Base-by-base conservation (phyloP, 1,140 invertebrate species). In the Drosophila paulistorum region DNA sequence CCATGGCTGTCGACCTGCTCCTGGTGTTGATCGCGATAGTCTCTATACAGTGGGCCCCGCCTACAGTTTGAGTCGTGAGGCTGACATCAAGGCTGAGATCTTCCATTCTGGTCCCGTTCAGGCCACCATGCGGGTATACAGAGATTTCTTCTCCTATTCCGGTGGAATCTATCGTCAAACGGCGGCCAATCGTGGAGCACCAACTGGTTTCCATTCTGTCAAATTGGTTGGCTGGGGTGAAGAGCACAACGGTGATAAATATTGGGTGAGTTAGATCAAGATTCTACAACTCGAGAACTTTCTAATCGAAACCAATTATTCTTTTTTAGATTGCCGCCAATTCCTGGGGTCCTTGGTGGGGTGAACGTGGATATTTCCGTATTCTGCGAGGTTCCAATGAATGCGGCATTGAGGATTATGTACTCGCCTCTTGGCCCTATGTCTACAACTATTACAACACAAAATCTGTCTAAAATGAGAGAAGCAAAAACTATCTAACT, bases 81-180 rank as follows among this genome's bases (percentile, higher is more conserved):
- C 94, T 10, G 97, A 98, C 87, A 98, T 99, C 68, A 98, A 97
- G 97, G 94, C 96, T 72, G 98, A 99, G 91, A 98, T 99, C 55
- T 93, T 95, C 90, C 95, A 94, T 20, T 98, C 97, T 54, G 98
- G 98, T 67, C 98, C 98, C n/a, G 97, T 98, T 0, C 98, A 98
- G 95, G 98, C 98, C 17, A 97, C 96, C 3, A 97, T 98, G 94
- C 94, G 93, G 62, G 96, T 99, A 1, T 95, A 97, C 81, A 95
- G 96, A 71, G 98, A 99, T 90, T 98, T 99, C 93, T 99, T 98
- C 93, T 94, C 96, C 63, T 99, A 99, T 91, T 93, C 94, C 62
- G 93, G 94, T 17, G 98, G 98, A 6, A 93, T 99, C 39, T 99
- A 98, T 92, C 93, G 93, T 6, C 95, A 95, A 71, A 94, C 95